Evolutionary conservation across 1,140 invertebrate genomes (phyloP).

Genomic region (Sminthurides bifidus): DNA sequence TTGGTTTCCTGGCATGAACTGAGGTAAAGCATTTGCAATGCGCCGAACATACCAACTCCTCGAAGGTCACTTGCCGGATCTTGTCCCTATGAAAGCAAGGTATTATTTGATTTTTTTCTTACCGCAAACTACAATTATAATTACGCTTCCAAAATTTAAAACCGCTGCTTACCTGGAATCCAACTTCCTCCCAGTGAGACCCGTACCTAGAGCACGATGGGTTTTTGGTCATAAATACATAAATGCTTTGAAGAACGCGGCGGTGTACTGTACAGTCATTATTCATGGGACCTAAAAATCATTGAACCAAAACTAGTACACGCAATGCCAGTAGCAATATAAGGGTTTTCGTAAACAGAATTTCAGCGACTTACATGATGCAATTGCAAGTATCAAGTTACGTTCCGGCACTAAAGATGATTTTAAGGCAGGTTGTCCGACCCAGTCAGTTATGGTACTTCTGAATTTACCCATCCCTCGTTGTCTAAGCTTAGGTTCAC

Average conservation of each 20-base stretch:
- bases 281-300: constrained; percentile 38
- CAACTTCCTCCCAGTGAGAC: constrained; percentile 46
- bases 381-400: constrained; percentile 42
- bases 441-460: constrained; percentile 16
- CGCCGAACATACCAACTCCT: constrained; percentile 43
- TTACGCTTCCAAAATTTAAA: too few relatives aligned
- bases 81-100: constrained; percentile 37
- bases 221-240: constrained; percentile 41
- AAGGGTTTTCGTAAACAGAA: too few relatives aligned
- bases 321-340: too few relatives aligned
- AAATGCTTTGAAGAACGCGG: constrained; percentile 42
- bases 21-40: constrained; percentile 39
- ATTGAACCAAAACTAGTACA: too few relatives aligned
- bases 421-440: constrained; percentile 39
- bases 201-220: constrained; percentile 42
- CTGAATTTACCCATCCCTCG: constrained; percentile 7
- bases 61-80: constrained; percentile 46
- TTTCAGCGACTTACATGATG: constrained; percentile 37
- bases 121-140: not conserved
- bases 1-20: constrained; percentile 36
- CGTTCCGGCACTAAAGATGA: constrained; percentile 36
- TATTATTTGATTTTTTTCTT: not conserved
- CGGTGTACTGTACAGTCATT: constrained; percentile 39
- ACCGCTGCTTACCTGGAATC: constrained; percentile 43
- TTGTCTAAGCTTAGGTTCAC: not conserved